A percentile compares a stretch with the other conserved stretches of the same genome.
These are phyloP conservation scores for Phocides pigmalion DNA, from an alignment of 1,140 invertebrate species.

Conservation along the genomic window DNA sequence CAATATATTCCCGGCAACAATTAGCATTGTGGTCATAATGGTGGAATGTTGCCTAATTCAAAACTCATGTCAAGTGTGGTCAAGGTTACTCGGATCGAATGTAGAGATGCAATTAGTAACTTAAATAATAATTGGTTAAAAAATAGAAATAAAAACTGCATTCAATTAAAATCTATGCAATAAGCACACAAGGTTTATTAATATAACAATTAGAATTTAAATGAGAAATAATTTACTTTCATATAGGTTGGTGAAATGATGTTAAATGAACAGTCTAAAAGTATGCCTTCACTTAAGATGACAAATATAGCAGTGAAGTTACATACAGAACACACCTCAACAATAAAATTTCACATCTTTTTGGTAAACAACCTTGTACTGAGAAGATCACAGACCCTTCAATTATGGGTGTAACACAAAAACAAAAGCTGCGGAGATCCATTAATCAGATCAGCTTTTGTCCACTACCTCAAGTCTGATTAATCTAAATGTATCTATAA, in stretches of 20 bases:
- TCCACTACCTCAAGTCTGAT: slow-evolving; percentile 9
- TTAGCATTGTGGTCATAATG: too few species aligned
- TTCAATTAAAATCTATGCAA: slow-evolving; percentile 31
- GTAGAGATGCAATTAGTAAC: too few species aligned
- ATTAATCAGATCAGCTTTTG: slow-evolving; percentile 8
- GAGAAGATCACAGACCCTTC: slow-evolving; percentile 6
- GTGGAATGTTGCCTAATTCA: too few species aligned
- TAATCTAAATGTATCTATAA: slow-evolving; percentile 32
- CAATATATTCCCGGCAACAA: too few species aligned
- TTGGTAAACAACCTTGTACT: slow-evolving; percentile 21
- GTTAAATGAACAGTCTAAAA: slow-evolving; percentile 5
- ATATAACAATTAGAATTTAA: slow-evolving; percentile 32
- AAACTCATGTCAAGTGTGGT: too few species aligned
- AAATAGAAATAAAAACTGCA: slow-evolving; percentile 27
- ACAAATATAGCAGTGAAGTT: slow-evolving; percentile 4
- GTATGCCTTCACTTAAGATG: neutral
- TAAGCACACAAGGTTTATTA: slow-evolving; percentile 35
- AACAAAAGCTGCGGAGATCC: slow-evolving; percentile 9
- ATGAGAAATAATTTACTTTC: slow-evolving; percentile 29
- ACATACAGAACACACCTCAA: slow-evolving; percentile 14
- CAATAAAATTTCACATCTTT: slow-evolving; percentile 10
- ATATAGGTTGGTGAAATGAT: slow-evolving; percentile 11
- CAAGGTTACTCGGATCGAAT: too few species aligned
- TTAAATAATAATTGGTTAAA: neutral
- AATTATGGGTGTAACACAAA: slow-evolving; percentile 1